A percentile compares a stretch with the other conserved stretches of the same genome.
Evolutionary conservation across 2,797 vertebrate genomes (phyloP).

Genomic region (Podargus strigoides): DNA sequence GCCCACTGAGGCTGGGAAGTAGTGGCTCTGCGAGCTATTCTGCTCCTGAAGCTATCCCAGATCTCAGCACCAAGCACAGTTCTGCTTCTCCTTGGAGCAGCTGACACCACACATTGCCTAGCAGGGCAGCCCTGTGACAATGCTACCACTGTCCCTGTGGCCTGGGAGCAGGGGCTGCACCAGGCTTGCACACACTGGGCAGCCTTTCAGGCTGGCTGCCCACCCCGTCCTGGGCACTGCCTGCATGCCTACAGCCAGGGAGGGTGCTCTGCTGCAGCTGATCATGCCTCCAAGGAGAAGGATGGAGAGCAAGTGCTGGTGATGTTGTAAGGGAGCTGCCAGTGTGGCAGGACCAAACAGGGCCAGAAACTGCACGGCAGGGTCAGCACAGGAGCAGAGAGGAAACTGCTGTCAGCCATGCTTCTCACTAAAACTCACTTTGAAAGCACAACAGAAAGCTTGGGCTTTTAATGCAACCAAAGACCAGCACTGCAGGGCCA

Average conservation of each 20-base stretch:
- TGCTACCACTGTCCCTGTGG: neutral
- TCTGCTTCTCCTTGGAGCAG: neutral
- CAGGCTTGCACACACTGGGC: neutral
- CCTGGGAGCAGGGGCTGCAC: neutral
- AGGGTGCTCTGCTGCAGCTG: neutral
- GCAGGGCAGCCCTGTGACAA: neutral
- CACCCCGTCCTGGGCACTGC: neutral
- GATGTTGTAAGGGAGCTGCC: neutral
- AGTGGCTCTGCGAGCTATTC: neutral
- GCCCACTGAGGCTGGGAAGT: neutral
- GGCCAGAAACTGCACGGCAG: neutral
- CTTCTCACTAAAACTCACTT: neutral
- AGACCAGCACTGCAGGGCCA: neutral
- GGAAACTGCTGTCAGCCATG: neutral
- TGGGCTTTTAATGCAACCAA: neutral
- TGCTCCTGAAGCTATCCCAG: neutral
- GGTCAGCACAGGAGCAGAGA: neutral
- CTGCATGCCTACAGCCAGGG: accelerated
- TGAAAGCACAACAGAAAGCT: neutral
- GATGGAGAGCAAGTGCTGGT: neutral
- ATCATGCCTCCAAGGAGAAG: neutral
- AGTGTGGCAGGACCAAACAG: neutral
- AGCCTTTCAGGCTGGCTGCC: conserved; percentile 10
- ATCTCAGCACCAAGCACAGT: neutral
- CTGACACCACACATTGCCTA: neutral